phyloP scores from a whole-genome alignment of 1,140 invertebrate genomes.

The Mamestra configurata region DNA sequence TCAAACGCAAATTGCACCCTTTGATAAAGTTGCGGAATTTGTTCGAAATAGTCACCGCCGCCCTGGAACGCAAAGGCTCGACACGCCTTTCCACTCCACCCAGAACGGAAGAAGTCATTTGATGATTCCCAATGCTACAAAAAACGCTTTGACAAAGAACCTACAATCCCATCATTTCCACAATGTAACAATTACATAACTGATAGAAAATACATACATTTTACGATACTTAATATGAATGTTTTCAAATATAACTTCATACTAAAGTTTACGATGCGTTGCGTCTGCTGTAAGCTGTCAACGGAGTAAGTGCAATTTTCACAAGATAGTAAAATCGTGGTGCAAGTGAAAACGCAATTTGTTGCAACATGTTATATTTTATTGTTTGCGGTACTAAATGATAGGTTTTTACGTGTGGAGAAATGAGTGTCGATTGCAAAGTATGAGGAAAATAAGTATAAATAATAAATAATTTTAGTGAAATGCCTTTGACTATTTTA shows the following conservation, averaged over 20 bases:
- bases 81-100: no score
- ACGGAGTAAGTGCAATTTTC: conserved; percentile 32
- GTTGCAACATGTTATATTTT: background rate
- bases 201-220: conserved; percentile 7
- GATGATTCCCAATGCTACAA: no score
- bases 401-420: background rate
- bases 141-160: background rate
- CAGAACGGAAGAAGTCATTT: no score
- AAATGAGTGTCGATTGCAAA: background rate
- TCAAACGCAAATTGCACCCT: no score
- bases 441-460: background rate
- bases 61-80: no score
- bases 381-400: background rate
- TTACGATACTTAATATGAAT: background rate
- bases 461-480: no score
- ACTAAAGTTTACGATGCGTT: conserved; percentile 27
- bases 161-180: background rate
- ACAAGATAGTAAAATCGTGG: background rate
- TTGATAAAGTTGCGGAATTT: no score
- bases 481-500: no score
- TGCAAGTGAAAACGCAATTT: conserved; percentile 5
- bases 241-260: background rate
- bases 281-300: background rate
- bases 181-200: conserved; percentile 21
- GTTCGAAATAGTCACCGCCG: no score